Percentiles rank a stretch among this genome's conserved stretches.
Conservation (phyloP, 2,797 vertebrate species). For the Picus viridis region DNA sequence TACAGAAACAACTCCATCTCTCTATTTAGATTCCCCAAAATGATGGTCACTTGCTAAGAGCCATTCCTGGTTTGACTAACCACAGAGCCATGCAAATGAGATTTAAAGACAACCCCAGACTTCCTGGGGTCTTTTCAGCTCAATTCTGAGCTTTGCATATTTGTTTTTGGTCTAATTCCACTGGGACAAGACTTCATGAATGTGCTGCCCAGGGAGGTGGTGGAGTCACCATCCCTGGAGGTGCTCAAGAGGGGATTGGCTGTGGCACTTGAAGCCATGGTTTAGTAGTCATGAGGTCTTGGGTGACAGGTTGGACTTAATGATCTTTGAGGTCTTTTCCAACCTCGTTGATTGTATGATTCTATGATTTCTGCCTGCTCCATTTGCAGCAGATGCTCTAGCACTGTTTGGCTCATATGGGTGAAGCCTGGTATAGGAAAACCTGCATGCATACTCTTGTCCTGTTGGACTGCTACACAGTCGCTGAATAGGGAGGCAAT, state of each 20-base stretch:
- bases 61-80: not conserved
- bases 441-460: not conserved
- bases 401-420: not conserved
- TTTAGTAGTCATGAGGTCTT: no score
- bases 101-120: not conserved
- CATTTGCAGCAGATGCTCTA: not conserved
- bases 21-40: not conserved
- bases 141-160: not conserved
- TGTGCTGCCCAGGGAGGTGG: no score
- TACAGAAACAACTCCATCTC: not conserved
- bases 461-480: not conserved
- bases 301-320: no score
- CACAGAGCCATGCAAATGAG: not conserved
- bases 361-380: not conserved
- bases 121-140: not conserved
- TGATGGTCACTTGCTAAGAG: not conserved
- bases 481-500: not conserved
- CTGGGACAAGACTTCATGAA: not conserved
- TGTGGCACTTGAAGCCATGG: no score
- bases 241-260: no score
- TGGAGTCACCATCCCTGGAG: no score
- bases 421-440: not conserved
- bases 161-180: not conserved
- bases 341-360: no score
- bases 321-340: no score